A percentile compares a stretch with the other conserved stretches of the same genome.
Conservation (phyloP, 2,888 invertebrate genomes). For the Anaspis maculata region DNA sequence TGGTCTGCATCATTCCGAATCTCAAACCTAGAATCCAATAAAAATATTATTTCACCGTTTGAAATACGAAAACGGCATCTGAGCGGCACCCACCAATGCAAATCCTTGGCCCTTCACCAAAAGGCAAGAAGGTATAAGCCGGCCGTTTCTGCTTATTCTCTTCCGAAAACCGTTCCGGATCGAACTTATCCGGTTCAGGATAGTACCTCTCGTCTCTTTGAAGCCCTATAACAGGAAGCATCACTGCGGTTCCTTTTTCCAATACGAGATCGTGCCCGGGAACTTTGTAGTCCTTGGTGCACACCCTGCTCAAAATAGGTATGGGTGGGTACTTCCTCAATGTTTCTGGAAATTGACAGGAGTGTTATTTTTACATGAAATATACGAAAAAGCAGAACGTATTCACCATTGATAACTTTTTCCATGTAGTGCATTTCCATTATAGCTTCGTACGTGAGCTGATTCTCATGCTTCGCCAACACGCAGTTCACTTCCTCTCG, state of each 20-base stretch:
- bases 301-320: conserved; percentile 18
- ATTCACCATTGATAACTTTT: conserved; percentile 42
- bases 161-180: conserved; percentile 20
- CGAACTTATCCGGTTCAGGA: conserved; percentile 23
- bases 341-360: conserved; percentile 30
- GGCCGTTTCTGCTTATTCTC: conserved; percentile 15
- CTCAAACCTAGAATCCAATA: too few relatives aligned
- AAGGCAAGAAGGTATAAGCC: conserved; percentile 11
- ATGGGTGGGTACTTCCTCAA: conserved; percentile 34
- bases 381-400: conserved; percentile 34
- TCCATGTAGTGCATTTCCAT: too few relatives aligned
- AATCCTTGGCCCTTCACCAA: conserved; percentile 13
- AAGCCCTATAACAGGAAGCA: conserved; percentile 26
- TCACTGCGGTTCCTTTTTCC: conserved; percentile 25
- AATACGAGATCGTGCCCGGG: conserved; percentile 25
- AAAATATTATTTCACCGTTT: conserved; percentile 4
- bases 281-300: conserved; percentile 24
- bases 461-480: conserved; percentile 29
- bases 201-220: conserved; percentile 33
- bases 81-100: conserved; percentile 23
- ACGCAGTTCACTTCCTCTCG: conserved; percentile 35
- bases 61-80: neutral
- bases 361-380: conserved; percentile 1
- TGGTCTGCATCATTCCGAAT: conserved; percentile 29
- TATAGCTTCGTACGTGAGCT: conserved; percentile 38